These are phyloP conservation scores for Amphiduros pacificus DNA, from an alignment of 2,888 invertebrate species.

Conservation along the genomic window DNA sequence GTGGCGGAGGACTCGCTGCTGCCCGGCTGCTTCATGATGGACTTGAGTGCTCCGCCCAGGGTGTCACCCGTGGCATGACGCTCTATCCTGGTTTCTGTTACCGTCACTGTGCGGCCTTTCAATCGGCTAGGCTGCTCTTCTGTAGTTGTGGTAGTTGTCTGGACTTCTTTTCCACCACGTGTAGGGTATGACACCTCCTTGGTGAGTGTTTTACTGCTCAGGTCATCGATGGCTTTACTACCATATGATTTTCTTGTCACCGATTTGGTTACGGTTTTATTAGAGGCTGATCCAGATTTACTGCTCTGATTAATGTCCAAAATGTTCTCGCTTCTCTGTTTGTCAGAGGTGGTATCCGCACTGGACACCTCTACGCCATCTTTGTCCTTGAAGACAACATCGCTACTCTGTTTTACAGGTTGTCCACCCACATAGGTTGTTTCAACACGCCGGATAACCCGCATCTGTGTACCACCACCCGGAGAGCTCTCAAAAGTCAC, in stretches of 20 bases:
- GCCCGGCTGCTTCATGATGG: slow-evolving; percentile 50
- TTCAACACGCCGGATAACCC: slow-evolving; percentile 5
- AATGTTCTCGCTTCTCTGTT: background rate
- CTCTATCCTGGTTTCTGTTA: slow-evolving; percentile 15
- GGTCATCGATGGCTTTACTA: background rate
- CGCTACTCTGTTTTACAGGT: slow-evolving; percentile 8
- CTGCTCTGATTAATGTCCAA: background rate
- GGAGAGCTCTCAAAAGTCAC: background rate
- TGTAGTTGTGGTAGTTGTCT: background rate
- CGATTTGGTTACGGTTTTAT: background rate
- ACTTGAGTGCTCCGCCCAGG: slow-evolving; percentile 32
- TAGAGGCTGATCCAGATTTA: background rate
- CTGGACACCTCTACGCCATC: background rate
- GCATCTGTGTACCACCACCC: slow-evolving; percentile 14
- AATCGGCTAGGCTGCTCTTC: background rate
- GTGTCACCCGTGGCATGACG: background rate
- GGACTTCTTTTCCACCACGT: background rate
- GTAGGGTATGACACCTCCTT: background rate
- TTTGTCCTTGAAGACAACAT: background rate
- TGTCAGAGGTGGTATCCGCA: background rate
- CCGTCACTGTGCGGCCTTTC: slow-evolving; percentile 2
- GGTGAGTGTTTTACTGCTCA: background rate
- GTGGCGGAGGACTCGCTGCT: too few relatives aligned
- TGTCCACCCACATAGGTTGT: slow-evolving; percentile 13
- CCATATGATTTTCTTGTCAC: too few relatives aligned